Evolutionary conservation across 2,797 vertebrate genomes (phyloP), one percentile per base, ranked within the genome.

Genomic region (Takifugu ocellatus): DNA sequence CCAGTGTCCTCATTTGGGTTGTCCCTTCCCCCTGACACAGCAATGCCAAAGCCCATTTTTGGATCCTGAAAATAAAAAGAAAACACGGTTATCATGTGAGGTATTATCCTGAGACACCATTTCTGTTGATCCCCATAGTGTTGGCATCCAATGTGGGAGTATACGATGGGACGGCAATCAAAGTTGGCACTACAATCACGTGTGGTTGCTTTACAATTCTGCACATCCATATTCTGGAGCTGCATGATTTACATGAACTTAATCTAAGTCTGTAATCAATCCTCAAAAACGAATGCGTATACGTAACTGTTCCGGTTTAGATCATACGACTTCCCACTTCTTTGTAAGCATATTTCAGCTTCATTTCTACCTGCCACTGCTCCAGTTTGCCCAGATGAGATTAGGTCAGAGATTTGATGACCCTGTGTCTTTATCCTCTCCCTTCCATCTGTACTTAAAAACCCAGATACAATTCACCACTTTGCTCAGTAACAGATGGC

Each of bases 21-120:
- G 86, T 99, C 96, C 82, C 92, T 90, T 17, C 96, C 97, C 0
- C 96, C 97, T 0, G 97, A 98, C 59, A 98, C 96, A 0, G 97
- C 97, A 25, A 99, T 96, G 42, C 97, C 97, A 81, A 99, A 99
- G 66, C 97, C 96, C 90, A 94, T 93, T 88, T 98, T 98, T n/a
- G 94, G 79, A 83, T 98, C 94, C 96, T 98, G 75, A 50, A 21
- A 39, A 39, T 39, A 39, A 44, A 0, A 27, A 11, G n/a, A 24
- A 58, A 72, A 45, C 36, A 51, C 25, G 24, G 21, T 50, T 33
- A 54, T 63, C 9, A 25, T 5, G 27, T 44, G 25, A 11, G 26
- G 26, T 21, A 16, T 39, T 39, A 39, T 39, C 36, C 36, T 1
- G 12, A 39, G 2, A 39, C 12, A 1, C 36, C 10, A 11, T 36